These are phyloP conservation scores for Megaptera novaeangliae DNA, from an alignment of 2,113 vertebrate genomes.

Conservation along the genomic window DNA sequence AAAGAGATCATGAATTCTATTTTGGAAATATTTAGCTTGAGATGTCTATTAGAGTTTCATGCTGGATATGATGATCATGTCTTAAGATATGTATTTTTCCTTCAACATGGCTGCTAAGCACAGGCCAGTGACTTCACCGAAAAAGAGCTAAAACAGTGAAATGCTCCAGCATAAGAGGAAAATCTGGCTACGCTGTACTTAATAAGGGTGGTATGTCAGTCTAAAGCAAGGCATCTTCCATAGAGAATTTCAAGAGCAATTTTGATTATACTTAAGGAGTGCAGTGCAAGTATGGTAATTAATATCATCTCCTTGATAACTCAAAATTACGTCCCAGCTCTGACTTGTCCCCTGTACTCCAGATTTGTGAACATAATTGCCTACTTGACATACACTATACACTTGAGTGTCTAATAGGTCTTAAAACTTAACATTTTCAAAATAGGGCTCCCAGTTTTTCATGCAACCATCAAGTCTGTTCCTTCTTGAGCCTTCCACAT, in stretches of 20 bases:
- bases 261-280: not conserved
- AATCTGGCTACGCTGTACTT: not conserved
- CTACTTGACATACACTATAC: not conserved
- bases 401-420: not conserved
- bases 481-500: not conserved
- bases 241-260: not conserved
- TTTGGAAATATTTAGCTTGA: not conserved
- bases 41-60: not conserved
- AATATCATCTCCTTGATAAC: not conserved
- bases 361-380: not conserved
- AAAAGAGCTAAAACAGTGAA: not conserved
- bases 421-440: slow-evolving; percentile 22
- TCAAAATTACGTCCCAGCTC: not conserved
- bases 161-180: not conserved
- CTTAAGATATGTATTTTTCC: not conserved
- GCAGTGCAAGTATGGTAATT: not conserved
- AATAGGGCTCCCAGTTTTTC: not conserved
- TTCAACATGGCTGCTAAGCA: not conserved
- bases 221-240: not conserved
- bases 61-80: not conserved
- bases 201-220: not conserved
- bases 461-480: not conserved
- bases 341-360: not conserved
- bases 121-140: not conserved
- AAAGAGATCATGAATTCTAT: not conserved